A percentile compares a stretch with the other conserved stretches of the same genome.
These are phyloP conservation scores for Helicolenus hilgendorfi DNA, from an alignment of 2,797 vertebrate genomes.

Conservation along the genomic window DNA sequence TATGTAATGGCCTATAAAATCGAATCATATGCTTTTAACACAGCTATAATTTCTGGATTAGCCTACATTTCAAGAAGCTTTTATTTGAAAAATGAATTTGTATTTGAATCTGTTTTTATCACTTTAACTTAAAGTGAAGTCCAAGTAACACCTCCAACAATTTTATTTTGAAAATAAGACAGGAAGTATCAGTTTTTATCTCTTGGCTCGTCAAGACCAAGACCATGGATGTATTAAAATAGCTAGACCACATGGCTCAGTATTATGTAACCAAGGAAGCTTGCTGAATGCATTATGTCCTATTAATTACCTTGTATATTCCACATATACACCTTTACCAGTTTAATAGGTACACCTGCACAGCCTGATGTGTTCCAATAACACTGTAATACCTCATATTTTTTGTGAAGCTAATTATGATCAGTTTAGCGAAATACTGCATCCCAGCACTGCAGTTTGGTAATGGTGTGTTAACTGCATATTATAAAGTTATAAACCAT, in stretches of 20 bases:
- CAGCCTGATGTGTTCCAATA: neutral
- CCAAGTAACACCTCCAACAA: neutral
- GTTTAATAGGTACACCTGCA: too few species aligned
- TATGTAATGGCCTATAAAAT: neutral
- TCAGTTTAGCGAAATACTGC: neutral
- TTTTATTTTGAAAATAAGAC: constrained; percentile 35
- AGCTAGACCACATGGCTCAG: neutral
- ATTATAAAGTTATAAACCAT: neutral
- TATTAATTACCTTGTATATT: accelerated
- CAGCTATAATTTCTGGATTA: neutral
- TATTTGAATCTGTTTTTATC: neutral
- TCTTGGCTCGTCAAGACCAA: neutral
- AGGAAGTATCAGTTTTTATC: neutral
- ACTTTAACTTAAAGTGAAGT: neutral
- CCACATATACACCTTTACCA: neutral
- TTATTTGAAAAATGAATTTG: too few species aligned
- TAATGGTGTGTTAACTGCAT: neutral
- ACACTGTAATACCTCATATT: neutral
- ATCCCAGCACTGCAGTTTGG: neutral
- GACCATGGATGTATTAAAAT: too few species aligned
- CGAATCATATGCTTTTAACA: neutral
- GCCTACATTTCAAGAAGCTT: too few species aligned
- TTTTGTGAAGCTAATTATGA: neutral
- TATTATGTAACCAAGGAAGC: neutral
- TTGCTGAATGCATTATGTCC: neutral